Percentiles rank a stretch among this genome's conserved stretches.
These are phyloP conservation scores for Clivina fossor DNA, from an alignment of 2,888 invertebrate genomes.

Conservation along the genomic window DNA sequence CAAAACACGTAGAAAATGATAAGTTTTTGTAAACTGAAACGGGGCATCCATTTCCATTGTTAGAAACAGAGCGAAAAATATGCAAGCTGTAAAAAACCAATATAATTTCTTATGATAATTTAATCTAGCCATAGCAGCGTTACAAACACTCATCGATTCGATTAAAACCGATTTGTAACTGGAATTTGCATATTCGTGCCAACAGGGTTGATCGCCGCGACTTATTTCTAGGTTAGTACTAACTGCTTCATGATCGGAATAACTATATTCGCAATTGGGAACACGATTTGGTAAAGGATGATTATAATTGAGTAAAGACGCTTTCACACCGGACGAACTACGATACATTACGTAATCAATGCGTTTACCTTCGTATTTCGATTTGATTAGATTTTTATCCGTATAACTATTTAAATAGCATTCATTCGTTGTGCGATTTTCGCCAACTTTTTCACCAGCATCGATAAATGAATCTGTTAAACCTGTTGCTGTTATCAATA, in stretches of 20 bases:
- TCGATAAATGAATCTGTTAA: conserved; percentile 57
- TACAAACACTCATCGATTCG: conserved; percentile 63
- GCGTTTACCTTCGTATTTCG: conserved; percentile 74
- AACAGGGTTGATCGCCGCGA: conserved; percentile 43
- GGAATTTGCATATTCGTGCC: conserved; percentile 43
- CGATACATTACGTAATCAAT: conserved; percentile 89
- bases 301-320: conserved; percentile 59
- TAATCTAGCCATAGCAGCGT: conserved; percentile 58
- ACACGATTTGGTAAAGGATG: conserved; percentile 75
- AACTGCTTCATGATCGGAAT: conserved; percentile 90
- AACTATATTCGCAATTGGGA: conserved; percentile 72
- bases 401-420: conserved; percentile 83
- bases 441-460: conserved; percentile 45
- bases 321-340: conserved; percentile 48
- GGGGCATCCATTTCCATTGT: conserved; percentile 56
- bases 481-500: conserved; percentile 61
- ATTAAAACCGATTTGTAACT: conserved; percentile 52
- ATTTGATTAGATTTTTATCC: conserved; percentile 54
- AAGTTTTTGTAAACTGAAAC: conserved; percentile 52
- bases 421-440: conserved; percentile 71
- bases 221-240: conserved; percentile 56
- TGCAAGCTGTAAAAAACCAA: conserved; percentile 55
- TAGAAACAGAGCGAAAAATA: conserved; percentile 58
- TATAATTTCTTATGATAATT: conserved; percentile 58
- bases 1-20: conserved; percentile 63